These are phyloP conservation scores for Microctenopoma lineatum DNA, from an alignment of 2,797 vertebrate genomes.

Conservation along the genomic window DNA sequence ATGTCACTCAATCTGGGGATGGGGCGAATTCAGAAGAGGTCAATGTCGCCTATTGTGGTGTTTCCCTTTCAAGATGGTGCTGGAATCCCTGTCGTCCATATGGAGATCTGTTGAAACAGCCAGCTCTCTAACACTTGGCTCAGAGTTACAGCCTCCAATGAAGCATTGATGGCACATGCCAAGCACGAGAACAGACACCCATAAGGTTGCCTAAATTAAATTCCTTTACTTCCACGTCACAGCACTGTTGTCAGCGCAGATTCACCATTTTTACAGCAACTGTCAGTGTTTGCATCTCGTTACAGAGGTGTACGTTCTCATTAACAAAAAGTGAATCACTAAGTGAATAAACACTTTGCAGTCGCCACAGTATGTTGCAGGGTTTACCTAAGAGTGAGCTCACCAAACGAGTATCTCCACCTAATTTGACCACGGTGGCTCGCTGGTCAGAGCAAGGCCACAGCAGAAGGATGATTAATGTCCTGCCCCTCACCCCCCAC, in stretches of 20 bases:
- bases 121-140: slow-evolving; percentile 47
- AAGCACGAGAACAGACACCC: slow-evolving; percentile 41
- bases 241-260: slow-evolving; percentile 9
- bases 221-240: slow-evolving; percentile 17
- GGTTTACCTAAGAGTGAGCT: slow-evolving; percentile 47
- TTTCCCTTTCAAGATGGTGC: slow-evolving; percentile 38
- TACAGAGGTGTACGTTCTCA: slow-evolving; percentile 2
- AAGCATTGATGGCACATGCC: slow-evolving; percentile 46
- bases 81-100: slow-evolving; percentile 50
- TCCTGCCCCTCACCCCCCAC: slow-evolving; percentile 78
- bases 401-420: slow-evolving; percentile 56
- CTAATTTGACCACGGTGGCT: slow-evolving; percentile 55
- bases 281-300: slow-evolving; percentile 20
- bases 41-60: slow-evolving; percentile 54
- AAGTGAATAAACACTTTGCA: slow-evolving; percentile 1
- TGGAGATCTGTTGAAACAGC: slow-evolving; percentile 53
- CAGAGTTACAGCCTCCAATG: slow-evolving; percentile 17
- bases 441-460: slow-evolving; percentile 60
- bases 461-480: slow-evolving; percentile 82
- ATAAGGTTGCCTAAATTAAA: slow-evolving; percentile 45
- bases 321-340: slow-evolving; percentile 3
- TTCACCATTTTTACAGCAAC: slow-evolving; percentile 19
- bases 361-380: slow-evolving; percentile 8
- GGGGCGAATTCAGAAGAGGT: slow-evolving; percentile 53
- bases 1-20: slow-evolving; percentile 65